A percentile compares a stretch with the other conserved stretches of the same genome.
Conservation (phyloP, 1,140 invertebrate genomes). For the Phymorhynchus buccinoides region DNA sequence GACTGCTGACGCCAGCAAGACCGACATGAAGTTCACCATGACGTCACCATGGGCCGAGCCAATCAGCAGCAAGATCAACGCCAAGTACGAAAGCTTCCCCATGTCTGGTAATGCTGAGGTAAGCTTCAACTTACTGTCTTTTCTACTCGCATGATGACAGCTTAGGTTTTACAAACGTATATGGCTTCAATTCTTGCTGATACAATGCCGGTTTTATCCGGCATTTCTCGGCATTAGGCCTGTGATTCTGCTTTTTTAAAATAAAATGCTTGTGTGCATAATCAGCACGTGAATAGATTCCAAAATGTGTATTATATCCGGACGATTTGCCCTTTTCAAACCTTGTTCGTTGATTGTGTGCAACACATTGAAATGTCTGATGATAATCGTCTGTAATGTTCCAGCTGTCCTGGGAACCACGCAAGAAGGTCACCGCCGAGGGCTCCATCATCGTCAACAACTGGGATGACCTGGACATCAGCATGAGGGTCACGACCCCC, state of each 20-base stretch:
- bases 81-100: conserved; percentile 25
- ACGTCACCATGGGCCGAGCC: conserved; percentile 25
- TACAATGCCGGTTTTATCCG: no score
- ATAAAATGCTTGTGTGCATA: no score
- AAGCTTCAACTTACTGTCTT: background rate
- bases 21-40: conserved; percentile 23
- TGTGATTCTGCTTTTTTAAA: no score
- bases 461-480: conserved; percentile 36
- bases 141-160: background rate
- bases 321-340: background rate
- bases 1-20: background rate
- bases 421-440: conserved; percentile 16
- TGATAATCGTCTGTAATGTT: background rate
- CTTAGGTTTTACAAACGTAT: no score
- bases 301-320: background rate
- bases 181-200: no score
- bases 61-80: conserved; percentile 34
- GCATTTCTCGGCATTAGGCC: no score
- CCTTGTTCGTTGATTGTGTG: no score
- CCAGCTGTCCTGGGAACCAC: conserved; percentile 19
- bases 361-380: no score
- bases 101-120: conserved; percentile 29
- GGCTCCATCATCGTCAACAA: background rate
- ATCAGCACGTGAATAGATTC: background rate
- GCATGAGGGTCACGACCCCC: conserved; percentile 25